Base-by-base conservation (phyloP, 2,113 vertebrate genomes). In the Corvus hawaiiensis region DNA sequence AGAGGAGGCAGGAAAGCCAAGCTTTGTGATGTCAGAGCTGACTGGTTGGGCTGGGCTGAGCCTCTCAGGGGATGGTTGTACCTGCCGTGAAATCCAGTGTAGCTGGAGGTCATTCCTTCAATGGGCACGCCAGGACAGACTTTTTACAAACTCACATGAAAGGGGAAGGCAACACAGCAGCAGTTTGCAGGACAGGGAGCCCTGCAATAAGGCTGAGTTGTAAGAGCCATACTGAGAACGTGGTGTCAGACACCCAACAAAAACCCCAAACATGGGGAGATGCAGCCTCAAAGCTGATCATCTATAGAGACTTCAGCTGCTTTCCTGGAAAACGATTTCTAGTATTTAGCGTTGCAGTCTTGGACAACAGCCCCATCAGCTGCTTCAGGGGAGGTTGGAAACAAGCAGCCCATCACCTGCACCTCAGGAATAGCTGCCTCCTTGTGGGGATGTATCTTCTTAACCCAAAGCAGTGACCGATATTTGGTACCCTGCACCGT, bases 21-120 rank as follows among this genome's bases (percentile, higher is more conserved):
- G 22, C 4, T 77, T 68, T 9, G 11, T 5, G 6, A 35, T 18
- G 9, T 35, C 0, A 2, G 30, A 68, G 24, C 30, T 2, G 2
- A 12, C n/a, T 13, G 7, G 1, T 14, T 58, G 21, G 26, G 37
- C 51, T 43, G 17, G 16, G 19, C 33, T 79, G 41, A 41, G 10
- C 35, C 30, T 84, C 35, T 55, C 32, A 8, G 7, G 10, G 17
- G 15, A 26, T 3, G 0, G 6, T 18, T 74, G 22, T 51, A 35
- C 14, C 37, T 64, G 21, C 61, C 0, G 0, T 82, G n/a, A 73
- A 94, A 84, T 41, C 24, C 39, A 15, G 21, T 9, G 18, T 18
- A 58, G 39, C 43, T 17, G 23, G 71, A 88, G 72, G 19, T 56
- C 21, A 33, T 56, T 71, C 20, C 32, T 35, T 24, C 11, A 1